Percentiles rank a stretch among this genome's conserved stretches.
phyloP scores from a whole-genome alignment of 2,888 invertebrate genomes.

The Iselma pallidipennis region DNA sequence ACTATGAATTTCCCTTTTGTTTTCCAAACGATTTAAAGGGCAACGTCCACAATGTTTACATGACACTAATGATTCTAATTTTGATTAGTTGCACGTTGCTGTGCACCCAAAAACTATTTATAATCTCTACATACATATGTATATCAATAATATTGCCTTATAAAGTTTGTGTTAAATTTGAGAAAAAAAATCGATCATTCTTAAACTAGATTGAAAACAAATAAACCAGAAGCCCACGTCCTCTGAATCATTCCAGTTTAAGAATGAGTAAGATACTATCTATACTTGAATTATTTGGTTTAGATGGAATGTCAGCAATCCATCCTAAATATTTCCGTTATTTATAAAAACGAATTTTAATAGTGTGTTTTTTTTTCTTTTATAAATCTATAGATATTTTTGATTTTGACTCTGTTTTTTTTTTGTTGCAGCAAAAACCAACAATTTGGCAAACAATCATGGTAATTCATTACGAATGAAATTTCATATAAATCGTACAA shows the following conservation, averaged over 20 bases:
- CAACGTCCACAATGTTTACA: constrained; percentile 24
- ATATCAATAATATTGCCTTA: constrained; percentile 15
- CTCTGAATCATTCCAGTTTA: constrained; percentile 32
- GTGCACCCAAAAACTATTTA: constrained; percentile 10
- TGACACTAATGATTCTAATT: constrained; percentile 5
- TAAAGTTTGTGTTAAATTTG: constrained; percentile 12
- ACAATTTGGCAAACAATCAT: constrained; percentile 6
- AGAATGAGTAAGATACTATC: constrained; percentile 31
- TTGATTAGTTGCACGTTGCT: neutral
- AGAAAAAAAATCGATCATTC: constrained; percentile 13
- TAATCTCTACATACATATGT: no score
- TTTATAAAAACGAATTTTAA: neutral
- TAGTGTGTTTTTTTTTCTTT: constrained; percentile 2
- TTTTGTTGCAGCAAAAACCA: constrained; percentile 46
- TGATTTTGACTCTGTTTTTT: constrained; percentile 11
- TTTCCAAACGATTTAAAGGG: constrained; percentile 8
- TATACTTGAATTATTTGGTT: constrained; percentile 15
- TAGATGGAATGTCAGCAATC: constrained; percentile 14
- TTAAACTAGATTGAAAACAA: constrained; percentile 31
- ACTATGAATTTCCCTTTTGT: neutral
- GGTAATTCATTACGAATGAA: constrained; percentile 32
- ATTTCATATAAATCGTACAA: constrained; percentile 37
- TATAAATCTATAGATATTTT: neutral
- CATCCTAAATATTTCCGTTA: neutral
- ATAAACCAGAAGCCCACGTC: constrained; percentile 35